These are phyloP conservation scores for Drosophila novamexicana DNA, from an alignment of 1,140 invertebrate species.

Conservation along the genomic window DNA sequence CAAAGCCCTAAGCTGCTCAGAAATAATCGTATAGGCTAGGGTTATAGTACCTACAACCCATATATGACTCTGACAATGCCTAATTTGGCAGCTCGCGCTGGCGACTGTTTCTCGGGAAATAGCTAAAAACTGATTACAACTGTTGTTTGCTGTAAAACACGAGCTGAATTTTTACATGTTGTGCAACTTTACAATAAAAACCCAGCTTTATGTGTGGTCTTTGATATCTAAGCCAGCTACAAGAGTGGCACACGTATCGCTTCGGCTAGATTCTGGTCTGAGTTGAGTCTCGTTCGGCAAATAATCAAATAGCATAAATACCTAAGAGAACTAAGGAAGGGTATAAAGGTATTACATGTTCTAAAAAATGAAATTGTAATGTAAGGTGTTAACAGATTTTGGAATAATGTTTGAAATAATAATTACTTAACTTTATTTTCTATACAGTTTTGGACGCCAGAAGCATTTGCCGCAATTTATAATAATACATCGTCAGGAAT, in stretches of 20 bases:
- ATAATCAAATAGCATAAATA: no score
- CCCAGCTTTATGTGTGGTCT: slow-evolving; percentile 56
- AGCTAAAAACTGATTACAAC: slow-evolving; percentile 59
- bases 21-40: slow-evolving; percentile 40
- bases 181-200: slow-evolving; percentile 54
- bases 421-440: no score
- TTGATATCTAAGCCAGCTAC: slow-evolving; percentile 26
- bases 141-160: slow-evolving; percentile 45
- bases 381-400: no score
- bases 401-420: no score
- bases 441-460: no score
- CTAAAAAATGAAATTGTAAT: no score
- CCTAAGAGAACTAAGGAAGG: no score
- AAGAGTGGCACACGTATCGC: neutral
- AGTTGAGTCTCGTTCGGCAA: no score
- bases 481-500: no score
- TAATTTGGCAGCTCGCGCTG: slow-evolving; percentile 46
- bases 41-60: slow-evolving; percentile 7
- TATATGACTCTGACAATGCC: slow-evolving; percentile 29
- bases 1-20: slow-evolving; percentile 51
- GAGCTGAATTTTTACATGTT: slow-evolving; percentile 65
- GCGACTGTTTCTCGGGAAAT: slow-evolving; percentile 52
- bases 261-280: no score
- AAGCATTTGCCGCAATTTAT: no score
- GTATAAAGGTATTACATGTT: no score